phyloP scores from a whole-genome alignment of 2,113 vertebrate species.

The Rhipidura dahli region DNA sequence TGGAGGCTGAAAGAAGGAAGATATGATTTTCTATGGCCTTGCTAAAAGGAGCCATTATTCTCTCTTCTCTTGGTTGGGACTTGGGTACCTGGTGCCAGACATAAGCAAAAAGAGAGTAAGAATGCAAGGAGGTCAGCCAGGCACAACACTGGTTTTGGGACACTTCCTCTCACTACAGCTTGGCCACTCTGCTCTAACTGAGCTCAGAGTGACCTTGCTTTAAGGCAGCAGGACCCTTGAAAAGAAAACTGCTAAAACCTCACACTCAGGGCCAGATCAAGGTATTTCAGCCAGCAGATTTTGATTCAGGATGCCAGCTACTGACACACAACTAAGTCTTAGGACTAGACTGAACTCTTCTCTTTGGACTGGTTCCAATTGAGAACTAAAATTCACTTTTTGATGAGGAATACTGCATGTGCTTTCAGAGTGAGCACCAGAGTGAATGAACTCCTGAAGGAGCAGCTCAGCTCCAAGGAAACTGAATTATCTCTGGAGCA shows the following conservation, averaged over 20 bases:
- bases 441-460: background rate
- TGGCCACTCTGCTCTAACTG: background rate
- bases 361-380: background rate
- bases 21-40: background rate
- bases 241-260: background rate
- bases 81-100: background rate
- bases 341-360: background rate
- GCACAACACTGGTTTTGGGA: background rate
- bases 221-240: background rate
- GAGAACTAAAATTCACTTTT: background rate
- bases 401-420: background rate
- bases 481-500: background rate
- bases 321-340: background rate
- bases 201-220: background rate
- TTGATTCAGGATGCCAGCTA: background rate
- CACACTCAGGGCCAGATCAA: background rate
- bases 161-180: background rate
- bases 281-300: background rate
- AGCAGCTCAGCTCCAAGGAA: background rate
- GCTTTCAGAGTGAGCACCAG: background rate
- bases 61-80: background rate
- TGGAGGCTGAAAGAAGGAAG: background rate
- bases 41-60: background rate
- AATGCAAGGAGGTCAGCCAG: background rate
- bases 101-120: background rate